Evolutionary conservation across 2,797 vertebrate genomes (phyloP).

Genomic region (Chaetodon trifasciatus): DNA sequence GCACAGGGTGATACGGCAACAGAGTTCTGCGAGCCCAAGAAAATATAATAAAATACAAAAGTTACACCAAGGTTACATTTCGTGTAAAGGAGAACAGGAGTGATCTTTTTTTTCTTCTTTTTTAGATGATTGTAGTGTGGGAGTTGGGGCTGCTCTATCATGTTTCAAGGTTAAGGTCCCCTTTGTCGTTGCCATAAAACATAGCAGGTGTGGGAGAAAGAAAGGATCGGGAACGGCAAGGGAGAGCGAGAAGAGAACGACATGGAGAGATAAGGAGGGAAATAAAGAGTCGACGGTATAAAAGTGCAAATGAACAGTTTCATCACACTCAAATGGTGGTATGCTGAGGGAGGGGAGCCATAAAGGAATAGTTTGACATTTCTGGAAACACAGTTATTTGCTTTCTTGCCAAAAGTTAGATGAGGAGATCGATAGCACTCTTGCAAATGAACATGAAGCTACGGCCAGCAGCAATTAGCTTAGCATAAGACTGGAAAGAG

Average conservation of each 20-base stretch:
- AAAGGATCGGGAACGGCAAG: constrained; percentile 33
- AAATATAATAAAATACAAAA: constrained; percentile 67
- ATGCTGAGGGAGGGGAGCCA: background rate
- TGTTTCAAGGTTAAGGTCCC: constrained; percentile 70
- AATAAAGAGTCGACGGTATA: constrained; percentile 42
- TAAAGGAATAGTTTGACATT: background rate
- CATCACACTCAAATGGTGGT: constrained; percentile 49
- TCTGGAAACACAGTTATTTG: constrained; percentile 8
- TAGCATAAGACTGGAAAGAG: constrained; percentile 7
- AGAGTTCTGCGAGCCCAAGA: constrained; percentile 53
- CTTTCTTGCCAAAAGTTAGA: background rate
- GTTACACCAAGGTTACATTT: constrained; percentile 73
- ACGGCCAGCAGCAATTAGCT: background rate
- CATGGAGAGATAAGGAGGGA: constrained; percentile 25
- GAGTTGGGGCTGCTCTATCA: constrained; percentile 59
- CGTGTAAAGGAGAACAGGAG: constrained; percentile 49
- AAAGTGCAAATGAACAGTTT: constrained; percentile 50
- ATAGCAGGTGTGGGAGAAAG: constrained; percentile 60
- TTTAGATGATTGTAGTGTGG: constrained; percentile 49
- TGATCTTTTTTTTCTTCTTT: constrained; percentile 25
- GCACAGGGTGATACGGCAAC: constrained; percentile 64
- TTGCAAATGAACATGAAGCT: background rate
- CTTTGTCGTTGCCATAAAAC: constrained; percentile 68
- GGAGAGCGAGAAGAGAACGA: constrained; percentile 44
- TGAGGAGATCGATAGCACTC: background rate